Conservation (phyloP, 2,113 vertebrate genomes). For the Morone chrysops region DNA sequence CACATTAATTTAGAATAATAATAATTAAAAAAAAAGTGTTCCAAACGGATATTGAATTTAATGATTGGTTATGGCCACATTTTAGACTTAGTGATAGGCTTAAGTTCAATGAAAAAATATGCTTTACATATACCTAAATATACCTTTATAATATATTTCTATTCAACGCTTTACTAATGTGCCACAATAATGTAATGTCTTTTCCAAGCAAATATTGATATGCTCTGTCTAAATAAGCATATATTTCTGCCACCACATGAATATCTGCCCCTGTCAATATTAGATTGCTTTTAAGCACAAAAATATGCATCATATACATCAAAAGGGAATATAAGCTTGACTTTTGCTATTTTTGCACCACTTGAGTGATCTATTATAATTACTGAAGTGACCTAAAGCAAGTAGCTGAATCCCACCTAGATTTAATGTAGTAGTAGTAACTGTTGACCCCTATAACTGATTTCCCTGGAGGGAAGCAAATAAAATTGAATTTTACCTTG, state of each 20-base stretch:
- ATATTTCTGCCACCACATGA: too few species aligned
- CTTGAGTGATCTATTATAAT: neutral
- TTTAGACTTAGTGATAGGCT: too few species aligned
- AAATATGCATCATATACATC: neutral
- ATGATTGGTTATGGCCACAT: too few species aligned
- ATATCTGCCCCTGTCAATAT: neutral
- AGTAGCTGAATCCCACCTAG: neutral
- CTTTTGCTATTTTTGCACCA: neutral
- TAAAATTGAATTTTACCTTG: constrained; percentile 15
- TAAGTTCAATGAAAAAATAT: too few species aligned
- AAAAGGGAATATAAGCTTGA: neutral
- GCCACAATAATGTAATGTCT: too few species aligned
- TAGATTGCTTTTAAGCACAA: neutral
- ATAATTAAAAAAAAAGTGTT: neutral
- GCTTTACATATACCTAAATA: too few species aligned
- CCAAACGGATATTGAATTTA: too few species aligned
- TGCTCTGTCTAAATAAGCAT: too few species aligned
- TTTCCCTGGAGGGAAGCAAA: constrained; percentile 16
- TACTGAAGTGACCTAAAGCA: neutral
- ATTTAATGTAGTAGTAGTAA: neutral
- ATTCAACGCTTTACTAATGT: too few species aligned
- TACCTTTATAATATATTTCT: too few species aligned
- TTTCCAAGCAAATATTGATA: too few species aligned
- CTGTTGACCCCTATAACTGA: constrained; percentile 19
- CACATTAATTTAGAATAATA: too few species aligned